Conservation (phyloP, 2,888 invertebrate species). For the Clusia tigrina region DNA sequence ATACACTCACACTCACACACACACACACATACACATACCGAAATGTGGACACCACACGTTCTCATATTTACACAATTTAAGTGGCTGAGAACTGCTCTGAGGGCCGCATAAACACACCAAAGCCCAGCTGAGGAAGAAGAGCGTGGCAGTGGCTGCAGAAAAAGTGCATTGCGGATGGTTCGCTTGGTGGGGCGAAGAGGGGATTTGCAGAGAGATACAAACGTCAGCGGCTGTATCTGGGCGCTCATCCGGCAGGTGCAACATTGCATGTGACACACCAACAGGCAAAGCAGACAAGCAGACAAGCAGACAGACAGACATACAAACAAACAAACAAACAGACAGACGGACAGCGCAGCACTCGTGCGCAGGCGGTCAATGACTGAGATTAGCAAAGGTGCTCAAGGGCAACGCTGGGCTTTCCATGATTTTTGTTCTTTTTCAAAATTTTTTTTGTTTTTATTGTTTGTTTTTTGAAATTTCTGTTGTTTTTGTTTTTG, state of each 20-base stretch:
- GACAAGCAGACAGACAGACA: too few relatives aligned
- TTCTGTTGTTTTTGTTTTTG: too few relatives aligned
- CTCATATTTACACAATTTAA: neutral
- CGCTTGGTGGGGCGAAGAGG: neutral
- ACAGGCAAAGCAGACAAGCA: too few relatives aligned
- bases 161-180: too few relatives aligned
- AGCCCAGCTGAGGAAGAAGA: neutral
- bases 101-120: neutral
- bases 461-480: neutral
- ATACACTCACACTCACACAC: too few relatives aligned
- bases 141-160: neutral
- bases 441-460: neutral
- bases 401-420: neutral
- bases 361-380: slow-evolving; percentile 37
- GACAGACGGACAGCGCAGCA: too few relatives aligned
- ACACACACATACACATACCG: too few relatives aligned
- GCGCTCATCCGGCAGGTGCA: slow-evolving; percentile 56
- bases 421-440: neutral
- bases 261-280: slow-evolving; percentile 57
- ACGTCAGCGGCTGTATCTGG: neutral
- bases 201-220: neutral
- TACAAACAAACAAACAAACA: too few relatives aligned
- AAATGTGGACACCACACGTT: neutral
- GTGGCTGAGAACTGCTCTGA: neutral
- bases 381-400: slow-evolving; percentile 12